Evolutionary conservation across 2,113 vertebrate species (phyloP).

Genomic region (Trichomycterus rosablanca): DNA sequence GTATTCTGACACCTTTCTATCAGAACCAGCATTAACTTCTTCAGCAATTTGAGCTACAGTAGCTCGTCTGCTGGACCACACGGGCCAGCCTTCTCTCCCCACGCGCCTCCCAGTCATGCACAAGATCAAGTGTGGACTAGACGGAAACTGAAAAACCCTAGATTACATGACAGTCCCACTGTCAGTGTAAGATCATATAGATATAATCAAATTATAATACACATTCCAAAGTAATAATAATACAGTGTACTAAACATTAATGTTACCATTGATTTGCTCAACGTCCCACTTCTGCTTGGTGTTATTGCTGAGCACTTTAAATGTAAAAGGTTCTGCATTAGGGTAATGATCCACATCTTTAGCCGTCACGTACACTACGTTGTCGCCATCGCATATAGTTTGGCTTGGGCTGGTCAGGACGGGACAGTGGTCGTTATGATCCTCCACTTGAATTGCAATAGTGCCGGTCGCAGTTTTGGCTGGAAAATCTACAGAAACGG

Average conservation of each 20-base stretch:
- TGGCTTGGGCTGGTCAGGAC: constrained; percentile 55
- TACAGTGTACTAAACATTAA: background rate
- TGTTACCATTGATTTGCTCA: constrained; percentile 68
- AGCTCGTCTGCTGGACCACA: too few species aligned
- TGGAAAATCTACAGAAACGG: constrained; percentile 37
- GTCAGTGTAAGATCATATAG: too few species aligned
- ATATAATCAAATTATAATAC: too few species aligned
- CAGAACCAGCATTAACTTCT: too few species aligned
- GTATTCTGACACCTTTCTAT: too few species aligned
- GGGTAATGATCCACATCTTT: constrained; percentile 71
- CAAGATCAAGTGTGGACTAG: too few species aligned
- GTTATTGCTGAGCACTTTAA: constrained; percentile 60
- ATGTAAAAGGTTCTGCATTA: constrained; percentile 77
- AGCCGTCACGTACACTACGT: constrained; percentile 71
- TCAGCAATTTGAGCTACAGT: too few species aligned
- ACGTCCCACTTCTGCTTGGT: constrained; percentile 71
- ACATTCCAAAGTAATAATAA: too few species aligned
- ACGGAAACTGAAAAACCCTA: too few species aligned
- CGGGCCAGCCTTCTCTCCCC: too few species aligned
- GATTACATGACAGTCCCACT: too few species aligned
- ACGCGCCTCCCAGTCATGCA: too few species aligned
- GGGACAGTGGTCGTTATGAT: constrained; percentile 80
- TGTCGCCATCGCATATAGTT: constrained; percentile 65
- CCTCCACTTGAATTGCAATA: constrained; percentile 68
- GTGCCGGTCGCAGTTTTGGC: constrained; percentile 69